Percentiles rank a stretch among this genome's conserved stretches.
phyloP scores from a whole-genome alignment of 1,140 invertebrate genomes.

The Dendrolimus kikuchii region DNA sequence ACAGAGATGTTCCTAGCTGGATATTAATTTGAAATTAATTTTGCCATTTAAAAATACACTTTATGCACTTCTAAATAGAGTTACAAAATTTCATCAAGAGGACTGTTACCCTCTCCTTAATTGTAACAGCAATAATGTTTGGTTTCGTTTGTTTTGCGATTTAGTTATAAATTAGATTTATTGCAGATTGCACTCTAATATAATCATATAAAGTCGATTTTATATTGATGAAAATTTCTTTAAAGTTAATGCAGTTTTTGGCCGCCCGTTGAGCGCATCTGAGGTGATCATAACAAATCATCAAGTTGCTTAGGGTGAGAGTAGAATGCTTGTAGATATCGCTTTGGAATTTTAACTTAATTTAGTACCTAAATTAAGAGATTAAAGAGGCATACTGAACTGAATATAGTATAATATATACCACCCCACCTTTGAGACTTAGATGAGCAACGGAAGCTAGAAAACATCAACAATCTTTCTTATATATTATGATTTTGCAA shows the following conservation, averaged over 20 bases:
- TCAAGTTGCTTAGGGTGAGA: conserved; percentile 27
- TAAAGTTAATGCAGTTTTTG: conserved; percentile 41
- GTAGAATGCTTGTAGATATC: conserved; percentile 18
- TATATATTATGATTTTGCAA: too few species aligned
- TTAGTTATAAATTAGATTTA: conserved; percentile 24
- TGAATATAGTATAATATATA: too few species aligned
- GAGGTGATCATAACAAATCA: conserved; percentile 63
- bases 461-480: too few species aligned
- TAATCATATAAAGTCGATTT: conserved; percentile 29
- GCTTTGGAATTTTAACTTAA: too few species aligned
- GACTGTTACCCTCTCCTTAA: conserved; percentile 46
- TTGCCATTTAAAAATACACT: conserved; percentile 19
- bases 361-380: too few species aligned
- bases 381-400: too few species aligned
- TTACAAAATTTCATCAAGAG: conserved; percentile 12
- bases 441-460: too few species aligned
- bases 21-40: conserved; percentile 34
- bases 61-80: conserved; percentile 11
- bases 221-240: conserved; percentile 14
- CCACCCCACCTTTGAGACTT: too few species aligned
- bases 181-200: conserved; percentile 16
- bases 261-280: conserved; percentile 46
- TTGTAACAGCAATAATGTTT: conserved; percentile 56
- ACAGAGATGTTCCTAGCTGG: conserved; percentile 39
- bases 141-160: conserved; percentile 59